Percentiles rank a stretch among this genome's conserved stretches.
Evolutionary conservation across 2,797 vertebrate species (phyloP).

Genomic region (Cephalopachus bancanus): DNA sequence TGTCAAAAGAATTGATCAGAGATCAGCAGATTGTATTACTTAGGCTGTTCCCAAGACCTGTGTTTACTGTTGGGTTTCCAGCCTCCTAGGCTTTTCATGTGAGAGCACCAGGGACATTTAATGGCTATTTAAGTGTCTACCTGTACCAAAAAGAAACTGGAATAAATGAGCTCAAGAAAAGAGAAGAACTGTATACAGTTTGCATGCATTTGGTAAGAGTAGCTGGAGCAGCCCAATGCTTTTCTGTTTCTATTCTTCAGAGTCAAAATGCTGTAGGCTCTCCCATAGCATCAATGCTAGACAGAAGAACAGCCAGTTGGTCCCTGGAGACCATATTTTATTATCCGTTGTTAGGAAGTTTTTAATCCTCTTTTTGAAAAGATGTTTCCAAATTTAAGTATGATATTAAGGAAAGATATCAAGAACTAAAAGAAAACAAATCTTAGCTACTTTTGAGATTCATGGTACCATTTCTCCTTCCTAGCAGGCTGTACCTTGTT

Average conservation of each 20-base stretch:
- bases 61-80: constrained; percentile 42
- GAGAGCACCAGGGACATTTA: constrained; percentile 71
- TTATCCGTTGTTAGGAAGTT: constrained; percentile 40
- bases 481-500: not conserved
- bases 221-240: constrained; percentile 35
- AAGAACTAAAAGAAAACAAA: constrained; percentile 11
- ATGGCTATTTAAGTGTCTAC: constrained; percentile 47
- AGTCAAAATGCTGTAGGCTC: not conserved
- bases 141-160: constrained; percentile 63
- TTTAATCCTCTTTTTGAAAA: constrained; percentile 63
- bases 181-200: constrained; percentile 40
- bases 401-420: not conserved
- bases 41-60: constrained; percentile 66
- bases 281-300: not conserved
- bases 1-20: constrained; percentile 79
- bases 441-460: not conserved
- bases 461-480: not conserved
- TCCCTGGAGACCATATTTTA: constrained; percentile 50
- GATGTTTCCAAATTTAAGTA: constrained; percentile 60
- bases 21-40: constrained; percentile 79
- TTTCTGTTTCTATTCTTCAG: constrained; percentile 54
- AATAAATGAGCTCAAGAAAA: constrained; percentile 71
- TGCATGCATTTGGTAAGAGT: constrained; percentile 33
- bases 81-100: constrained; percentile 66
- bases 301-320: not conserved